Base-by-base conservation (phyloP, 2,888 invertebrate genomes). In the Caenorhabditis sp. region DNA sequence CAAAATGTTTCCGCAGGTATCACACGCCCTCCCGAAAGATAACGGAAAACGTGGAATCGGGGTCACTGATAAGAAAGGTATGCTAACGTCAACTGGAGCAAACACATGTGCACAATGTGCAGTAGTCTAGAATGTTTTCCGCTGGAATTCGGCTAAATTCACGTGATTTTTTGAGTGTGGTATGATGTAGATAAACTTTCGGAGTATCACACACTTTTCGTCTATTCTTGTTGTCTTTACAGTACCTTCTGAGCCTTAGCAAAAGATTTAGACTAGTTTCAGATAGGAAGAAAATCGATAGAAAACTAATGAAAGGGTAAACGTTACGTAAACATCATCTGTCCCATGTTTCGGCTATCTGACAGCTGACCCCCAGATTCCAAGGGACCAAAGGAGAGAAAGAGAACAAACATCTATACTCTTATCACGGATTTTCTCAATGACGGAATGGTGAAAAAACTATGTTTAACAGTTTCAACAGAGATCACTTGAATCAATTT, bases 21-120 rank as follows among this genome's bases (percentile, higher is more conserved):
- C 54, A 24, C n/a, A 16, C 24, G 19, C 22, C 51, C 24, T 35
- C n/a, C 47, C 31, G 24, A 49, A 14, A 54, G 63, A 74, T 73
- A 14, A 49, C 7, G 44, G 64, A 63, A 38, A 64, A 74, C 64
- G 74, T 74, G 74, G 74, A n/a, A 54, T 28, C 22, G 73, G 74
- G 73, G 74, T 74, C 74, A 74, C 74, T 74, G 74, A 74, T 74
- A 74, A 74, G 73, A 28, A 70, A 35, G 56, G 44, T n/a, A 44
- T 56, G 69, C 56, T 38, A 54, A 68, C 68, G 54, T 38, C 22
- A 49, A 69, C 69, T 69, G 56, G 68, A 68, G 38, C 31, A 41
- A 38, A 58, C 51, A 69, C 70, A 59, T 59, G 70, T 70, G 72
- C 70, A 58, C 70, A 70, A 56, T 56, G 56, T 70, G 56, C 44